Evolutionary conservation across 2,888 invertebrate genomes (phyloP).

Genomic region (Pemphredon lugubris): DNA sequence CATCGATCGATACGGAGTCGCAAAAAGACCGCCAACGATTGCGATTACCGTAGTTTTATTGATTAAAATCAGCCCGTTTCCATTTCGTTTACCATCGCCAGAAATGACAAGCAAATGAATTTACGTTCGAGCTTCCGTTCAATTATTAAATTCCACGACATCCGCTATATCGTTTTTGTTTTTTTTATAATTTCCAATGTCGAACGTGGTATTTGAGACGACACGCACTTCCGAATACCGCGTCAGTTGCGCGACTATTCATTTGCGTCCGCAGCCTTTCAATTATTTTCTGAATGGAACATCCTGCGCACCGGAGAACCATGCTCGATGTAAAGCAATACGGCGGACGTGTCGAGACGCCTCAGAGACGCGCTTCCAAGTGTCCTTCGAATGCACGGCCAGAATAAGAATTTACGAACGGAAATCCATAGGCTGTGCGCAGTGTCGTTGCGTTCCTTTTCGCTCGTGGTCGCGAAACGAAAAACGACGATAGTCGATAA

Average conservation of each 20-base stretch:
- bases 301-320: constrained; percentile 59
- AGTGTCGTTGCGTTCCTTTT: too few relatives aligned
- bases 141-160: too few relatives aligned
- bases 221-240: constrained; percentile 29
- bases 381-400: constrained; percentile 33
- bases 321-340: constrained; percentile 30
- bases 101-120: too few relatives aligned
- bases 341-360: constrained; percentile 30
- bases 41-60: too few relatives aligned
- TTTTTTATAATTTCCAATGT: background rate
- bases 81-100: too few relatives aligned
- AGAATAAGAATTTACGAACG: background rate
- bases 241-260: constrained; percentile 35
- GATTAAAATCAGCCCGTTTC: too few relatives aligned
- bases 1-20: too few relatives aligned
- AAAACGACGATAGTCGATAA: too few relatives aligned
- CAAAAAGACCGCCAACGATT: too few relatives aligned
- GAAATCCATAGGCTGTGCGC: too few relatives aligned
- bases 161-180: background rate
- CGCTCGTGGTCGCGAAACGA: too few relatives aligned
- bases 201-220: background rate
- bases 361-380: background rate
- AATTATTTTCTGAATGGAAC: constrained; percentile 63
- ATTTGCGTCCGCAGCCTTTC: constrained; percentile 54
- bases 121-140: background rate